Evolutionary conservation across 1,140 invertebrate genomes (phyloP), one percentile per base, ranked within the genome.

Genomic region (Anoplolepis gracilipes): DNA sequence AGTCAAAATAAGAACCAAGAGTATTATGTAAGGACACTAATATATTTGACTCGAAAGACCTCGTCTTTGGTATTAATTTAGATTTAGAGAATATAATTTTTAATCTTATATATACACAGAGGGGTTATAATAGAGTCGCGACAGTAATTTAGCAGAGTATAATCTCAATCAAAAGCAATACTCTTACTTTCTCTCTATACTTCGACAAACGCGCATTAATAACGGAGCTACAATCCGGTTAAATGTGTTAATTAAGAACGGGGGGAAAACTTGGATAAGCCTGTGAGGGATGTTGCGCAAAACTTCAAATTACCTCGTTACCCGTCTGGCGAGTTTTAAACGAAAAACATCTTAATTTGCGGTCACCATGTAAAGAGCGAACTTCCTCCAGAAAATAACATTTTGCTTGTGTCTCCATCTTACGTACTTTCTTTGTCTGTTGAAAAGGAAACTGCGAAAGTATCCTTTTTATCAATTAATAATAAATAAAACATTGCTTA

Each of bases 261-360:
- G 22, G 30, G 79, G 39, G n/a, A n/a, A 73, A 87, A 70, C 57
- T 88, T 87, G 85, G 84, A 87, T 67, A 88, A 85, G 53, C 39
- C 73, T 65, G 36, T 36, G 53, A 36, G 10, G 25, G 36, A 16
- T 46, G 19, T 25, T 10, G 39, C 19, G 57, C 36, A 22, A 22
- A 76, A 59, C 70, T 82, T 82, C 25, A 82, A 82, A 87, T 81
- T 82, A 82, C 33, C 67, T 82, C 25, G n/a, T 73, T 75, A 82
- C 33, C 42, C 19, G 25, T 42, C 65, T 73, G 73, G 70, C 30
- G 64, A 86, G 25, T 59, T 86, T 73, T 69, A 55, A 87, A 82
- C 69, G 69, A 82, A 73, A 81, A 86, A 49, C 19, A 7, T 13
- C 46, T 76, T 75, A 65, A 87, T 67, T 33, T 11, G 13, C 16